Evolutionary conservation across 2,888 invertebrate species (phyloP), one percentile per base, ranked within the genome.

Genomic region (Sarcophaga subvicina): DNA sequence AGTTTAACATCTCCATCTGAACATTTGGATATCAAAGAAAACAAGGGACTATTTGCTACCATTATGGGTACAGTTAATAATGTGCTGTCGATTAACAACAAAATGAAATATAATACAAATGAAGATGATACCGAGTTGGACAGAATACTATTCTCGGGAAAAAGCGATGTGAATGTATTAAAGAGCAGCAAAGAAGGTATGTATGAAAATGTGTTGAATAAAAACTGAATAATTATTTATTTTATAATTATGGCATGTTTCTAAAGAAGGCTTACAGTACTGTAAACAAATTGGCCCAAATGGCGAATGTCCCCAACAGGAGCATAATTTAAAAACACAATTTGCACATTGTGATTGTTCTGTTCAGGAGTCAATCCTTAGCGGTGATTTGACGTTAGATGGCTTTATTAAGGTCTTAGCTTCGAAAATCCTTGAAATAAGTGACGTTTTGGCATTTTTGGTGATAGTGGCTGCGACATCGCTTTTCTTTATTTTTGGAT

Each of bases 401-500:
- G 90, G 89, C 69, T 91, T 93, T 79, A 78, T 90, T 2, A 89
- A 91, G 12, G 83, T 90, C 3, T 75, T 93, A 4, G 90, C 91
- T 3, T 85, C 88, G 2, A 87, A 91, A 71, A 70, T 93, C 14
- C 81, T 93, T 62, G 93, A 93, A 47, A 89, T 91, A 70, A 94
- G 94, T 88, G 94, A 95, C 22, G 89, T 95, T 3, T 90, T 96
- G 17, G 94, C 95, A 2, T 96, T 95, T 91, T 93, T 96, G 54
- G 91, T 94, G 17, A 95, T 96, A 71, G 95, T 96, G n/a, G 96
- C 96, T 4, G 93, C 95, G n/a, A 95, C 96, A 0, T 95, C 96
- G 0, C 94, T 97, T 10, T 92, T 96, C 73, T 97, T 97, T 90
- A 95, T 96, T 22, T 94, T 97, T 84, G 96, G 96, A 27, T 96